Percentiles rank a stretch among this genome's conserved stretches.
Conservation (phyloP, 1,140 invertebrate genomes). For the Lepidotrigona ventralis region DNA sequence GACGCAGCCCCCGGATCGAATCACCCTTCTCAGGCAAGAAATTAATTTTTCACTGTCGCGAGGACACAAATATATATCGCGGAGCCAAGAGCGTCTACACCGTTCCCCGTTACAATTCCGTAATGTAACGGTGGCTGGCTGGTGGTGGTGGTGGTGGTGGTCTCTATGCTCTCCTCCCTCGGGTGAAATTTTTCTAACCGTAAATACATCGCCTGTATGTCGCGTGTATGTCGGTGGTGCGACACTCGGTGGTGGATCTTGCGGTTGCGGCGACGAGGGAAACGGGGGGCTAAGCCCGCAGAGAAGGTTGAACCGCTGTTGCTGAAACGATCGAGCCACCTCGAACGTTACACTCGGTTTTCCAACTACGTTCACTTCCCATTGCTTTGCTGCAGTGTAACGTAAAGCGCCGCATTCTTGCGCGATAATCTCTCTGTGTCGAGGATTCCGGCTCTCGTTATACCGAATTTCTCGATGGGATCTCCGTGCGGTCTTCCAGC, state of each 20-base stretch:
- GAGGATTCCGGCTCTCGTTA: conserved; percentile 6
- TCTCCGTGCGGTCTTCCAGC: neutral
- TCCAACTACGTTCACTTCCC: neutral
- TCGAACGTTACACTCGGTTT: conserved; percentile 33
- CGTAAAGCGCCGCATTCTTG: conserved; percentile 31
- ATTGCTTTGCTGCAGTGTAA: conserved; percentile 38
- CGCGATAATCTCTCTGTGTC: conserved; percentile 39
- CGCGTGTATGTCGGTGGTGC: neutral
- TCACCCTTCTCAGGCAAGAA: neutral
- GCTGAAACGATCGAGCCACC: conserved; percentile 14
- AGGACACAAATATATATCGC: neutral
- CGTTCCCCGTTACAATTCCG: neutral
- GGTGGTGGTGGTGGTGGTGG: too few species aligned
- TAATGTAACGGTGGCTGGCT: neutral
- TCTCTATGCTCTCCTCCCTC: neutral
- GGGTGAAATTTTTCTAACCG: neutral
- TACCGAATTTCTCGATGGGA: conserved; percentile 27
- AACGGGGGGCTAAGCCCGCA: neutral
- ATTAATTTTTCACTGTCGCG: conserved; percentile 20
- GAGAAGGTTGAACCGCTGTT: neutral
- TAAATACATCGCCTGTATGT: neutral
- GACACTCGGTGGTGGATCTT: neutral
- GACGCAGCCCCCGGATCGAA: neutral
- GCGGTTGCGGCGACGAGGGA: neutral
- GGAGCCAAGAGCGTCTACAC: too few species aligned